Evolutionary conservation across 2,113 vertebrate genomes (phyloP), one percentile per base, ranked within the genome.

Genomic region (Sitta europaea): DNA sequence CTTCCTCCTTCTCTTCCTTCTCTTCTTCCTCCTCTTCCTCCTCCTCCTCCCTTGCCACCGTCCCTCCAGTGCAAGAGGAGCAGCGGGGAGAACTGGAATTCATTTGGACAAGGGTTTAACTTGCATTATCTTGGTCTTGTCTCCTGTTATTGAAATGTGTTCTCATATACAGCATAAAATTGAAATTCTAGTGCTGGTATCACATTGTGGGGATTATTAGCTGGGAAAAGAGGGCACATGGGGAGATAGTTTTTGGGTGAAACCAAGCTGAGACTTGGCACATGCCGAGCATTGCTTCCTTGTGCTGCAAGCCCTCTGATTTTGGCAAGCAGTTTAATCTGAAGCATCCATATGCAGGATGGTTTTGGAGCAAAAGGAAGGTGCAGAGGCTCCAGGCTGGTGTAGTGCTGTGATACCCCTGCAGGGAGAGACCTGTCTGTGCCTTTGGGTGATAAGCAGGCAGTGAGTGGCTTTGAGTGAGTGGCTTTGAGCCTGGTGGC

Each of bases 401-500:
- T 6, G 43, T 35, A 3, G 2, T 35, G 80, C 90, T 83, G 42
- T 2, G 2, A 7, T 43, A 18, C 1, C 31, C 8, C 42, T 5
- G 11, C 19, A 6, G 66, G 22, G 51, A 73, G 18, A 42, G 61
- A 28, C 27, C 12, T 47, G 38, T 5, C 48, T 3, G 5, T 73
- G 54, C 67, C 54, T 40, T 17, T 7, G 54, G 54, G 43, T 2
- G 43, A 67, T 45, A 17, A 55, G 59, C 54, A 48, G 63, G 43
- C 0, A 0, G 13, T 15, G 62, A 59, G 51, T 14, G 71, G 23
- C 40, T 67, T 48, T 40, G 28, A 48, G 63, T 10, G 20, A 94
- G 43, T 2, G 18, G 45, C 47, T 43, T 48, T 38, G 35, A n/a
- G 48, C 45, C 42, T 0, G 0, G 23, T 23, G 51, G 77, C 59